Evolutionary conservation across 2,113 vertebrate genomes (phyloP).

Genomic region (Plecotus auritus): DNA sequence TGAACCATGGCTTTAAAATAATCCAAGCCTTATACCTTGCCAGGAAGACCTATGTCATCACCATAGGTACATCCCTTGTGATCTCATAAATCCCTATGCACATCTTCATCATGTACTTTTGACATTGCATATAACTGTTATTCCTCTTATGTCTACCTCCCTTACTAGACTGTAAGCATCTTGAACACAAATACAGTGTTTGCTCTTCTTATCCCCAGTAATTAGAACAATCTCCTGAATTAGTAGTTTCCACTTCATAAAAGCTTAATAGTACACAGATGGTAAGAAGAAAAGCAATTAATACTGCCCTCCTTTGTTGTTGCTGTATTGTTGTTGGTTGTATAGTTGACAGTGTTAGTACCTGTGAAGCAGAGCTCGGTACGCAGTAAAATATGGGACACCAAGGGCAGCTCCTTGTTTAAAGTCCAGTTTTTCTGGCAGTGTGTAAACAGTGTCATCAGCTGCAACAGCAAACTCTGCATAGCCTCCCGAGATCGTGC

Average conservation of each 20-base stretch:
- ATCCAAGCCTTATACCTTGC: background rate
- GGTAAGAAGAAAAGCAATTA: background rate
- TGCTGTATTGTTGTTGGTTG: background rate
- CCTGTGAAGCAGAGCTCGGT: conserved; percentile 92
- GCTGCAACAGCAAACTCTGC: conserved; percentile 88
- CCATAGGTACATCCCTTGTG: background rate
- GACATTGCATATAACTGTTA: background rate
- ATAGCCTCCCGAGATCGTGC: conserved; percentile 89
- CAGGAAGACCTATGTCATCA: background rate
- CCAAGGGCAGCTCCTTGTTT: conserved; percentile 91
- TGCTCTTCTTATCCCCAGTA: background rate
- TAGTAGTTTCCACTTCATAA: background rate
- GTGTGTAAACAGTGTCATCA: conserved; percentile 81
- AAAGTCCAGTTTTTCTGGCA: conserved; percentile 85
- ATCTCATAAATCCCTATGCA: background rate
- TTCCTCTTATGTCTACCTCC: background rate
- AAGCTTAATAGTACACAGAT: background rate
- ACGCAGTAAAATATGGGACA: conserved; percentile 94
- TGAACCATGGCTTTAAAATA: background rate
- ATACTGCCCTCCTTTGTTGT: background rate
- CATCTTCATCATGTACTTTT: background rate
- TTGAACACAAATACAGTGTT: background rate
- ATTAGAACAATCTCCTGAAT: background rate
- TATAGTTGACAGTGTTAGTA: conserved; percentile 69
- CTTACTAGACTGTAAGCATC: background rate